Evolutionary conservation across 2,797 vertebrate species (phyloP).

Genomic region (Melanotaenia trifasciata): DNA sequence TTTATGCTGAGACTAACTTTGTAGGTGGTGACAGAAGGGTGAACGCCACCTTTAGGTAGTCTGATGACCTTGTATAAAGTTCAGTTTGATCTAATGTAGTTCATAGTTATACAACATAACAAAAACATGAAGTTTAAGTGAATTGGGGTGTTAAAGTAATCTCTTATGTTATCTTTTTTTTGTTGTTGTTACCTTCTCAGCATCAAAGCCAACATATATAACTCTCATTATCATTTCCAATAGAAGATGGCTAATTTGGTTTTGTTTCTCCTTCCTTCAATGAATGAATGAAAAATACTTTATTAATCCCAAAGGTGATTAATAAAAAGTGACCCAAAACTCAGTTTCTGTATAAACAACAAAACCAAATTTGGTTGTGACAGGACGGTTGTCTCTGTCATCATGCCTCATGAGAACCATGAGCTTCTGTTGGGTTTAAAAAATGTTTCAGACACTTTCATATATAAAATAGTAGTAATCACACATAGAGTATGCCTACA

Average conservation of each 20-base stretch:
- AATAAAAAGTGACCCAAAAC: neutral
- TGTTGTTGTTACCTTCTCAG: neutral
- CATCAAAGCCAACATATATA: neutral
- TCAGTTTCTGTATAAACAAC: neutral
- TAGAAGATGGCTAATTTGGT: neutral
- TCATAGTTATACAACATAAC: no score
- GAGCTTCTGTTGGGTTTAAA: slow-evolving; percentile 10
- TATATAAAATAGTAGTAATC: slow-evolving; percentile 26
- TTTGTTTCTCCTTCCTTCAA: neutral
- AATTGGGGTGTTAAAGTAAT: no score
- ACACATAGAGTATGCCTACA: slow-evolving; percentile 4
- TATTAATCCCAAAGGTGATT: no score
- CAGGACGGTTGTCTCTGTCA: neutral
- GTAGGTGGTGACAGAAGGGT: no score
- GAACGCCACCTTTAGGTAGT: no score
- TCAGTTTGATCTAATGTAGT: no score
- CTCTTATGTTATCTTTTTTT: no score
- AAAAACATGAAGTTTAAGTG: no score
- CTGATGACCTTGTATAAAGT: no score
- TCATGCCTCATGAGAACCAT: neutral
- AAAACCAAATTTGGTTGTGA: neutral
- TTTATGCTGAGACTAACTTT: no score
- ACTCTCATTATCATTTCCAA: neutral
- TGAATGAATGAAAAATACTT: no score
- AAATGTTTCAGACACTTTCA: neutral